Evolutionary conservation across 2,113 vertebrate species (phyloP).

Genomic region (Odobenus rosmarus): DNA sequence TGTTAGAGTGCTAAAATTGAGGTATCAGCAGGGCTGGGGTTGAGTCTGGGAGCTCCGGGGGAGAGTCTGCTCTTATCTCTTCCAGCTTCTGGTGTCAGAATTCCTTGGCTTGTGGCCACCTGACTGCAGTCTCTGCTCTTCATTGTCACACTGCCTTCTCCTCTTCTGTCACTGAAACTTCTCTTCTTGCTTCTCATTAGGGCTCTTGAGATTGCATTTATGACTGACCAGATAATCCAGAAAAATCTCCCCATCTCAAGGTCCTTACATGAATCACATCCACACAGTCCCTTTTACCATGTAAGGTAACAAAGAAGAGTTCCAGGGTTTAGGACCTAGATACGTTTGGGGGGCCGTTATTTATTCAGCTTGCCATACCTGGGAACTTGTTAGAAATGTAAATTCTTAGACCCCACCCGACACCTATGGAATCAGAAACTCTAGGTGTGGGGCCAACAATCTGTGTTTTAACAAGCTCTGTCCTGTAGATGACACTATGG

Average conservation of each 20-base stretch:
- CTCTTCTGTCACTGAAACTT: neutral
- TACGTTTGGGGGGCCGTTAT: neutral
- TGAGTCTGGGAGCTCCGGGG: neutral
- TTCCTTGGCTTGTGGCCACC: neutral
- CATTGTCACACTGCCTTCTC: neutral
- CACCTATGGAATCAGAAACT: neutral
- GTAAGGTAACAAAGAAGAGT: neutral
- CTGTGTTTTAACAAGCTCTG: neutral
- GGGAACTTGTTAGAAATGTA: neutral
- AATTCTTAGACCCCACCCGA: neutral
- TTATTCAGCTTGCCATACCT: neutral
- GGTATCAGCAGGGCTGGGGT: neutral
- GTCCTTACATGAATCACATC: neutral
- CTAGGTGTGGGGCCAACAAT: neutral
- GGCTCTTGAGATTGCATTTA: neutral
- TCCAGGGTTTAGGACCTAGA: neutral
- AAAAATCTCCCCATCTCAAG: neutral
- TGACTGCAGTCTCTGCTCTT: neutral
- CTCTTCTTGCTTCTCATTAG: neutral
- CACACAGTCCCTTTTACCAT: neutral
- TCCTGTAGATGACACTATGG: neutral
- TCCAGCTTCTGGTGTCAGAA: neutral
- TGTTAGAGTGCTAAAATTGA: neutral
- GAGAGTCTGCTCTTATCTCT: neutral
- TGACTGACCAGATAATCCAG: neutral